Base-by-base conservation (phyloP, 1,140 invertebrate genomes). In the Neocloeon triangulifer region DNA sequence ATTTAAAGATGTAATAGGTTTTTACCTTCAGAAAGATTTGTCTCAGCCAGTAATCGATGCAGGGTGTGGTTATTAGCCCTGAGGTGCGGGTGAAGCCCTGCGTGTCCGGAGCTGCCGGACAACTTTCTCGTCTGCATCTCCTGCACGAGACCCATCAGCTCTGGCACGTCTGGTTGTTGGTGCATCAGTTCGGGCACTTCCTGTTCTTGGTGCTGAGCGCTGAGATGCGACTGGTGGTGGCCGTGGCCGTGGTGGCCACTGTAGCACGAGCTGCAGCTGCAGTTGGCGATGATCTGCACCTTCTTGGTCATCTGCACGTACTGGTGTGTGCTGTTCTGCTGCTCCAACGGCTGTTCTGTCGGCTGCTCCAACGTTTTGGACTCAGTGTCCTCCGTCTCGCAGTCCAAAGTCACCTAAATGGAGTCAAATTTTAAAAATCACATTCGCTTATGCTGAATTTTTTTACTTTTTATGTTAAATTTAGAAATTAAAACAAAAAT, bases 221-320 rank as follows among this genome's bases (percentile, higher is more conserved):
- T n/a, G n/a, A 13, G 7, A 13, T 32, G 10, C 10, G 25, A 13
- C 7, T 37, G 36, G 14, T 37, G 32, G 0, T 28, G 12, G 13
- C 25, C 17, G 13, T 31, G 27, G 8, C 31, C 27, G 17, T 34
- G 33, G 1, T 46, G 37, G 27, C 48, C 41, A 30, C 46, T 44
- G 17, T 49, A 42, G 43, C 67, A 71, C 0, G 62, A 61, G 29
- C 56, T 58, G 46, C 68, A 71, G 9, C 59, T 61, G 40, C 68
- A 71, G 33, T 69, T 67, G 3, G 56, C 60, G 16, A 71, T 70
- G 20, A 69, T 62, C 45, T 71, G 63, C 0, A 71, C 61, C 14
- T 58, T 56, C 46, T 70, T 70, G 34, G 59, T 57, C 41, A 68
- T 54, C 3, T n/a, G n/a, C 14, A 9, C 27, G 27, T 3, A 29